Base-by-base conservation (phyloP, 2,888 invertebrate species). In the Ennomos quercinarius region DNA sequence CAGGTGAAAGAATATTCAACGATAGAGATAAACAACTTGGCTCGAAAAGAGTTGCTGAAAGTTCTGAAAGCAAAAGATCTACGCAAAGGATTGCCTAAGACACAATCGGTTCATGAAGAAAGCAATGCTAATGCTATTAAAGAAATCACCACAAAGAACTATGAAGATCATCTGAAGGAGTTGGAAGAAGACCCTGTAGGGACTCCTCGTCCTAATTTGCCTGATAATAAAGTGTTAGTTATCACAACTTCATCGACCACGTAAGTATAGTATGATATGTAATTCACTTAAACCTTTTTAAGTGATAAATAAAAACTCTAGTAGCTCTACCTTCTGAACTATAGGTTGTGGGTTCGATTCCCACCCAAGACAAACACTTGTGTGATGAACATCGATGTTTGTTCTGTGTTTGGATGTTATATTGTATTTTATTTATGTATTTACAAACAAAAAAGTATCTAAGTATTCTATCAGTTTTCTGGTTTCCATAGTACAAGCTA, bases 1-100 rank as follows among this genome's bases (percentile, higher is more conserved):
- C 74, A 91, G 91, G 70, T 89, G 3, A 90, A 86, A 73, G 86
- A 89, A 74, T 92, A 91, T 60, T 83, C 92, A 17, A 82, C 85
- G 0, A 89, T 87, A 64, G 89, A 91, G 66, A 71, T 91, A 1
- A 91, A 91, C 60, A 80, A 91, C 11, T 70, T 91, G 53, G 84
- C 86, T 1, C 78, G 87, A 37, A 84, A 83, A 61, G 89, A 91
- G 60, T 61, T 91, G 0, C 65, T 83, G 5, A 49, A 63, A 0
- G 78, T 76, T 12, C 48, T 91, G 1, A 82, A 77, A 57, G 66
- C 66, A 35, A 89, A 88, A 63, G 80, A 85, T 42, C 67, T 71
- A 17, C 64, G 67, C 0, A 87, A 88, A 74, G 80, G 79, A 0
- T 58, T 72, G 1, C 76, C 79, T 0, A 75, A 76, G 0, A 72